Evolutionary conservation across 2,888 invertebrate species (phyloP).

Genomic region (Cheilosia vulpina): DNA sequence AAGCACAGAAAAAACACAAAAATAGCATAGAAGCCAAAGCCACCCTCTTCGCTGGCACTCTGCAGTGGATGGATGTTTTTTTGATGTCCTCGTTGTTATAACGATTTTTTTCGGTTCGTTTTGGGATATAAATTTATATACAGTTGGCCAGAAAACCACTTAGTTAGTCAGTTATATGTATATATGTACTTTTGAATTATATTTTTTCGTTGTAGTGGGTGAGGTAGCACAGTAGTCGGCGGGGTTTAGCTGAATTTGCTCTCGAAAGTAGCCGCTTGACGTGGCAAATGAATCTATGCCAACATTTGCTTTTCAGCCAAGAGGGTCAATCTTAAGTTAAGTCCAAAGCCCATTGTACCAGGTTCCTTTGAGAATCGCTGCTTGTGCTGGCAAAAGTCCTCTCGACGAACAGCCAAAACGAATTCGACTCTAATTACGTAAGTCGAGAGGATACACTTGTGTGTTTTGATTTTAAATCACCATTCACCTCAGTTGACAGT

Average conservation of each 20-base stretch:
- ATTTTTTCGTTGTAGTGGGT: slow-evolving; percentile 22
- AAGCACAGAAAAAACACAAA: slow-evolving; percentile 28
- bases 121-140: slow-evolving; percentile 66
- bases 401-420: not conserved
- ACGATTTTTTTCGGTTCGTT: slow-evolving; percentile 54
- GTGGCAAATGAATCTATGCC: slow-evolving; percentile 68
- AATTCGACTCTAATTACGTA: not conserved
- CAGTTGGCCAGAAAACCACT: slow-evolving; percentile 71
- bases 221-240: not conserved
- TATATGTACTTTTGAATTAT: slow-evolving; percentile 30
- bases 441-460: not conserved
- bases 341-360: not conserved
- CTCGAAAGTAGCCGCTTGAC: slow-evolving; percentile 55
- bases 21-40: slow-evolving; percentile 49
- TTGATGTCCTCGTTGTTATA: slow-evolving; percentile 73
- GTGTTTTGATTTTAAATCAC: not conserved
- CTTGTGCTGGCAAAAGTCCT: not conserved
- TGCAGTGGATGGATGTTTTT: slow-evolving; percentile 71
- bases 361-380: not conserved
- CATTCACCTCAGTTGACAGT: not conserved
- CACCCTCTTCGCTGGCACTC: slow-evolving; percentile 66
- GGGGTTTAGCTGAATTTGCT: slow-evolving; percentile 18
- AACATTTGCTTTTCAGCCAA: slow-evolving; percentile 35
- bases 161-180: slow-evolving; percentile 67
- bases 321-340: slow-evolving; percentile 15